These are phyloP conservation scores for Rambutsinella grinnellia DNA, from an alignment of 2,888 invertebrate genomes.

Conservation along the genomic window DNA sequence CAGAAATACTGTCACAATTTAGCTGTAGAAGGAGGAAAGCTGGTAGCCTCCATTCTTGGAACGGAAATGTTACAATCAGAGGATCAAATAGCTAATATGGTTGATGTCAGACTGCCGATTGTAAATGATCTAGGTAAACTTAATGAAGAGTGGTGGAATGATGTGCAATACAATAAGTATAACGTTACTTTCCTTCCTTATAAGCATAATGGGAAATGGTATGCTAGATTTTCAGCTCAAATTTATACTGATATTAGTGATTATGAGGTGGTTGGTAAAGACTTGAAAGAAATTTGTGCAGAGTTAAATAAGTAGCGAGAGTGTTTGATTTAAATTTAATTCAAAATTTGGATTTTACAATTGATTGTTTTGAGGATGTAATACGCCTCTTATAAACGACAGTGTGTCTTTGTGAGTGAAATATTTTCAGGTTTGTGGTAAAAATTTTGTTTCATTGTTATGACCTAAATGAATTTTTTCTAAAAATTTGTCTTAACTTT, in stretches of 20 bases:
- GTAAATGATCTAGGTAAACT: neutral
- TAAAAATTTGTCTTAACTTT: no score
- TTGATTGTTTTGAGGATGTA: no score
- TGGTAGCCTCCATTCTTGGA: neutral
- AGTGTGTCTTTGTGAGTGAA: no score
- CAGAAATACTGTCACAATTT: slow-evolving; percentile 22
- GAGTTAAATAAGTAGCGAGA: neutral
- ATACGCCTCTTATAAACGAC: no score
- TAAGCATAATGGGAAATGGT: neutral
- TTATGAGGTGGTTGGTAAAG: neutral
- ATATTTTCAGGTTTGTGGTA: no score
- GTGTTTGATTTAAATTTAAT: no score
- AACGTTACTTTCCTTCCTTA: neutral
- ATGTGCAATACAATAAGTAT: neutral
- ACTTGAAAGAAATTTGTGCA: neutral
- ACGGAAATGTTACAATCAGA: neutral
- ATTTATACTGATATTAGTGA: neutral
- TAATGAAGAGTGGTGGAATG: neutral
- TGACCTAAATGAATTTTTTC: no score
- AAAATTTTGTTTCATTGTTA: no score
- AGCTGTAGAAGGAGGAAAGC: slow-evolving; percentile 6
- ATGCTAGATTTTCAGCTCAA: neutral
- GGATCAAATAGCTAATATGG: neutral
- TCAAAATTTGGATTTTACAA: no score
- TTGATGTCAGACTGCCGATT: slow-evolving; percentile 4